Evolutionary conservation across 2,888 invertebrate species (phyloP).

Genomic region (Caradrina clavipalpis): DNA sequence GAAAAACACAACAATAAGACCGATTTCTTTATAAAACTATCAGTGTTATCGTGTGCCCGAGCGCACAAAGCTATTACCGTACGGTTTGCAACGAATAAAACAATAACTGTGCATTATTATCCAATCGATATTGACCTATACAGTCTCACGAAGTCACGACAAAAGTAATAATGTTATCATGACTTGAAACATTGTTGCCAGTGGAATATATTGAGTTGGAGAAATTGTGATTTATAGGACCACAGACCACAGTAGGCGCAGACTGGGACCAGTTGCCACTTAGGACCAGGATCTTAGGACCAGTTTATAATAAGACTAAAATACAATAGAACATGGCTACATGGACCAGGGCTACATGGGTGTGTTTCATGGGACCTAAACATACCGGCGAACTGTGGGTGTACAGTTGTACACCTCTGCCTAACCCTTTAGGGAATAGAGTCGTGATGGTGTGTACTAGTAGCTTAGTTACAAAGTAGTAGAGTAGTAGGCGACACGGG

Average conservation of each 20-base stretch:
- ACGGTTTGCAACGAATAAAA: conserved; percentile 49
- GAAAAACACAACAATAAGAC: conserved; percentile 4
- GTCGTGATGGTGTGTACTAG: no score
- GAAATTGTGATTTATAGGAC: conserved; percentile 31
- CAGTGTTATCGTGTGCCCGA: conserved; percentile 10
- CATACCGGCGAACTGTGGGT: no score
- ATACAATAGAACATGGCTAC: conserved; percentile 1
- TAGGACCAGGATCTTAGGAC: not conserved
- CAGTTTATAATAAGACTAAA: conserved; percentile 19
- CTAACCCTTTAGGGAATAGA: no score
- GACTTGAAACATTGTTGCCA: conserved; percentile 44
- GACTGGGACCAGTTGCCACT: no score
- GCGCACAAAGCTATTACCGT: conserved; percentile 22
- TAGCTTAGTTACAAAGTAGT: no score
- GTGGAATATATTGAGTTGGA: conserved; percentile 30
- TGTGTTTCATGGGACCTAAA: no score
- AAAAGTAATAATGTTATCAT: conserved; percentile 60
- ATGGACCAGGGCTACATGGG: no score
- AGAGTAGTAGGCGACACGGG: no score
- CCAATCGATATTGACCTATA: conserved; percentile 62
- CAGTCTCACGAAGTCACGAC: conserved; percentile 64
- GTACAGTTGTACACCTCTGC: no score
- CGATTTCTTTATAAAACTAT: conserved; percentile 23
- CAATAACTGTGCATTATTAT: conserved; percentile 56
- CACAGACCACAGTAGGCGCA: conserved; percentile 3